Evolutionary conservation across 2,113 vertebrate genomes (phyloP), one percentile per base, ranked within the genome.

Genomic region (Thamnaconus septentrionalis): DNA sequence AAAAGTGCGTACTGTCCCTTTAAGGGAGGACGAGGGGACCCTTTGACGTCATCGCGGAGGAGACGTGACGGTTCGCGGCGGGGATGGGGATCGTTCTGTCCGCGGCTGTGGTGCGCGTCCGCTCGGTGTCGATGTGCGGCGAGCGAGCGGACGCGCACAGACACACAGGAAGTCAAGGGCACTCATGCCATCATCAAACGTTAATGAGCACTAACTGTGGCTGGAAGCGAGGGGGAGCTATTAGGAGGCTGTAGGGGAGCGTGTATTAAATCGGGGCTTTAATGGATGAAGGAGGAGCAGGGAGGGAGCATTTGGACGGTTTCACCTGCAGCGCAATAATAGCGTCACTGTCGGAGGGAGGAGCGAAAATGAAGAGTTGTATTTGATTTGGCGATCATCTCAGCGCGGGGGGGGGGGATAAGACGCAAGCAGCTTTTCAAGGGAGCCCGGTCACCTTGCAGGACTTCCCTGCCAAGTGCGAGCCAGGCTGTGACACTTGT

Each of bases 1-100:
- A 79, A 18, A 2, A 41, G 18, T 39, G 52, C 0, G 56, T 6
- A 41, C 82, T 76, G 82, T 53, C 61, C 74, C 89, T 91, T 91
- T 90, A 91, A 91, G 79, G 56, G 47, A 62, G 47, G 61, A 61
- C 18, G 58, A 77, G 80, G 75, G 63, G 64, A 82, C 49, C 62
- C 69, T 78, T 76, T 87, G 90, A 91, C 88, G 83, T 91, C 86
- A 89, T 73, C 70, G 71, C 61, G 66, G 66, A 69, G 75, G 63
- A 49, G 80, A 68, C 18, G 18, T 31, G 18, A 31, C 2, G 18
- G 18, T 31, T 31, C 18, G 18, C 18, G 18, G 18, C 18, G 18
- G 18, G 18, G 18, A 31, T 31, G 18, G 18, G 18, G 18, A 31
- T 31, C 18, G 2, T 31, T 31, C 18, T 31, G 18, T 31, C 18